Percentiles rank a stretch among this genome's conserved stretches.
Conservation (phyloP, 2,113 vertebrate species). For the Meriones unguiculatus region DNA sequence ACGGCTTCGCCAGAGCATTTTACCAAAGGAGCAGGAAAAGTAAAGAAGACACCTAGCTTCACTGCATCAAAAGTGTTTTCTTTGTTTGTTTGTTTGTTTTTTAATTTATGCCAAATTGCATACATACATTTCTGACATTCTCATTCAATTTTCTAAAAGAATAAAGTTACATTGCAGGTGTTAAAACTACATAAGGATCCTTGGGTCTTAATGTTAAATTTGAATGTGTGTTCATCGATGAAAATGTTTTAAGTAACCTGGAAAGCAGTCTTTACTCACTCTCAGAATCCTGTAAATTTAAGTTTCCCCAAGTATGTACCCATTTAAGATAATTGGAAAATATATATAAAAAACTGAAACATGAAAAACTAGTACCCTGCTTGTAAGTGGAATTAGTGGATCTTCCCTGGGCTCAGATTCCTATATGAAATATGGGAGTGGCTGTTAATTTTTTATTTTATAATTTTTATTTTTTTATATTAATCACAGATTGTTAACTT, state of each 20-base stretch:
- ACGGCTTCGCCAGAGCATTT: background rate
- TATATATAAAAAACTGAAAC: conserved; percentile 39
- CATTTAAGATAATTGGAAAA: conserved; percentile 57
- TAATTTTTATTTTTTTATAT: no score
- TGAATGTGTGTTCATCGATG: conserved; percentile 55
- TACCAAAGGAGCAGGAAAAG: background rate
- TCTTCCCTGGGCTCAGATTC: background rate
- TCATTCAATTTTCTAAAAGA: background rate
- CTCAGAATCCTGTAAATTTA: conserved; percentile 71
- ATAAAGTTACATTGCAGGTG: background rate
- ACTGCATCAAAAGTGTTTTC: background rate
- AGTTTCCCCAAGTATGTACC: conserved; percentile 61
- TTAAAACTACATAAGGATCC: conserved; percentile 57
- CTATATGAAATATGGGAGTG: conserved; percentile 61
- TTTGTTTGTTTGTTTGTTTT: no score
- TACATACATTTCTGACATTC: background rate
- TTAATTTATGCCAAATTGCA: no score
- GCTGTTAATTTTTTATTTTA: background rate
- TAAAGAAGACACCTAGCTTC: background rate
- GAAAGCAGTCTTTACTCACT: conserved; percentile 54
- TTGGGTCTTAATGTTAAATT: conserved; percentile 33
- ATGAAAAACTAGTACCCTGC: background rate
- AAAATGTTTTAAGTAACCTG: conserved; percentile 68
- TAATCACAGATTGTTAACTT: no score
- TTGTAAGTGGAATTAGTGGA: no score